Evolutionary conservation across 2,113 vertebrate species (phyloP).

Genomic region (Actenoides lindsayi): DNA sequence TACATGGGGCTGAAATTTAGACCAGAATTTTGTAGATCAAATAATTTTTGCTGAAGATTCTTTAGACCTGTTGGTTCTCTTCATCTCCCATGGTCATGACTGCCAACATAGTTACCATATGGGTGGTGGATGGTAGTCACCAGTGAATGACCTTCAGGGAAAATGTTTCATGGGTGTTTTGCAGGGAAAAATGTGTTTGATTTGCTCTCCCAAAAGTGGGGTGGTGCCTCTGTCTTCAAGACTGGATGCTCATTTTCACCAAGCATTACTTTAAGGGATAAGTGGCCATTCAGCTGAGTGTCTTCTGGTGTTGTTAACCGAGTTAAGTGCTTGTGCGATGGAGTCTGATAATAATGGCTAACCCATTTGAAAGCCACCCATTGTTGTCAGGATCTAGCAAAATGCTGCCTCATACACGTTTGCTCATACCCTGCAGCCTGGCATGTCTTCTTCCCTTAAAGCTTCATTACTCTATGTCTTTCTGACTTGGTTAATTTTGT

Average conservation of each 20-base stretch:
- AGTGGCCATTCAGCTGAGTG: neutral
- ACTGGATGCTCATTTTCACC: neutral
- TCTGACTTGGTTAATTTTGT: neutral
- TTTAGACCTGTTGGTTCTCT: slow-evolving; percentile 6
- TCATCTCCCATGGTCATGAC: neutral
- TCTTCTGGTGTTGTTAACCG: slow-evolving; percentile 17
- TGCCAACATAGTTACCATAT: neutral
- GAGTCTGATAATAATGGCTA: neutral
- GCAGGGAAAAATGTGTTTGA: neutral
- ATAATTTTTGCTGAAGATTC: neutral
- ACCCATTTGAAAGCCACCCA: neutral
- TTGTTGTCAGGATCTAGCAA: neutral
- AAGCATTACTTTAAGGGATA: neutral
- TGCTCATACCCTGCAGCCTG: neutral
- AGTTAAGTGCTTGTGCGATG: neutral
- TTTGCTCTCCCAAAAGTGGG: neutral
- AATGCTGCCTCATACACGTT: neutral
- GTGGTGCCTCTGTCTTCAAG: neutral
- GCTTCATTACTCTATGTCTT: neutral
- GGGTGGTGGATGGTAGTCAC: neutral
- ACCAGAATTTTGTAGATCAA: neutral
- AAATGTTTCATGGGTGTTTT: neutral
- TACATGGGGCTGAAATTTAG: neutral
- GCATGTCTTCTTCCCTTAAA: neutral
- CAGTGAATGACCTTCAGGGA: neutral